Evolutionary conservation across 2,888 invertebrate species (phyloP), one percentile per base, ranked within the genome.

Genomic region (Tetragonisca angustula): DNA sequence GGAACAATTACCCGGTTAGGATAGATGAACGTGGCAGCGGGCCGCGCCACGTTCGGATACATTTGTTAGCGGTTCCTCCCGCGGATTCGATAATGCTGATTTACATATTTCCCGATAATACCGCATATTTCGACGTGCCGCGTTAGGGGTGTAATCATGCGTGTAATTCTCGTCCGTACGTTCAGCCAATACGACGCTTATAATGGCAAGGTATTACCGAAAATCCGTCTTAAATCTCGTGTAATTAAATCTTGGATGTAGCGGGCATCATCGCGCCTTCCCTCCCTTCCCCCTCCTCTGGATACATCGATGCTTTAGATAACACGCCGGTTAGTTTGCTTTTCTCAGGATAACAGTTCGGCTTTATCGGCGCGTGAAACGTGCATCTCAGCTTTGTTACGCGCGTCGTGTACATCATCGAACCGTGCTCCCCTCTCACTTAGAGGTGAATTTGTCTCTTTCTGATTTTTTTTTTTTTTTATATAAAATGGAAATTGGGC

Each of bases 31-130:
- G 75, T 61, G 64, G 36, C 9, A 36, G 36, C 43, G 43, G 43
- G 13, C 61, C 54, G 56, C 59, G 64, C 21, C 21, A 49, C 19
- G 54, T 17, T 27, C 17, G 27, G 69, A 65, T 49, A 54, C 78
- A 72, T 81, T 84, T 85, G 84, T 85, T 81, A 83, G 78, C 72
- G 71, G 69, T 49, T 59, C 64, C 74, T 67, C 74, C 43, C 54
- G 54, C 67, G 85, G 43, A 84, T 75, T 87, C 83, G 89, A 86
- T 89, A 87, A 86, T 79, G 52, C 83, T 86, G 86, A 88, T 89
- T 89, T 89, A 88, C 83, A 89, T 87, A 86, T 84, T 87, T 87
- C 74, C 81, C 87, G 87, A 89, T 89, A 89, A 90, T 74, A 65
- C 74, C 76, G 69, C 78, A 49, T 86, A 85, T 87, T 89, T 87